Percentiles rank a stretch among this genome's conserved stretches.
Conservation (phyloP, 2,797 vertebrate species). For the Nyctalus aviator region DNA sequence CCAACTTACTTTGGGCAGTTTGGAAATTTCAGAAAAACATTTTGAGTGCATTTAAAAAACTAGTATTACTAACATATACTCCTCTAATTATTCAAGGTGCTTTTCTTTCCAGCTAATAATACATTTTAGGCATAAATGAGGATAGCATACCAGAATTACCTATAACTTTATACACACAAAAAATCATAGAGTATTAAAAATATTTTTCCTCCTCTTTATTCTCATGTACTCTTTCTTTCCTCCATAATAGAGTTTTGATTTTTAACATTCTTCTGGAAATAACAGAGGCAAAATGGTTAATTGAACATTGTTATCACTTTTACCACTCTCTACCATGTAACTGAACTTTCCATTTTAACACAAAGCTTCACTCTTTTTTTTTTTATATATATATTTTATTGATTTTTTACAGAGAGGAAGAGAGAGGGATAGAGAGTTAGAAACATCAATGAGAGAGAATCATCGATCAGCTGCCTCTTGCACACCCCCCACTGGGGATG, state of each 20-base stretch:
- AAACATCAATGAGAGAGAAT: too few species aligned
- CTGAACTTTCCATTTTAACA: neutral
- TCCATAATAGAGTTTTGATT: neutral
- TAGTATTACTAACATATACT: neutral
- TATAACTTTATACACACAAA: neutral
- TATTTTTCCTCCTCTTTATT: neutral
- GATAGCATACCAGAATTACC: neutral
- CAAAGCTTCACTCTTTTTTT: neutral
- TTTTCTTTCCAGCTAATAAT: neutral
- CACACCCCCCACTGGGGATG: too few species aligned
- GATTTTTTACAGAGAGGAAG: too few species aligned
- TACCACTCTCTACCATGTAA: accelerated
- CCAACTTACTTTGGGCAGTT: neutral
- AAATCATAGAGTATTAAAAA: neutral
- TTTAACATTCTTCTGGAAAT: neutral
- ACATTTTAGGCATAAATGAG: neutral
- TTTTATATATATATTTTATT: too few species aligned
- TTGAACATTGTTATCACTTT: neutral
- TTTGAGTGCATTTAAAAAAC: neutral
- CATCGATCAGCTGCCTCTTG: too few species aligned
- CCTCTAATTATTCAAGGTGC: neutral
- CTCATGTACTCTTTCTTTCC: too few species aligned
- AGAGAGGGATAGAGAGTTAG: too few species aligned
- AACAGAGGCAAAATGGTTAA: neutral
- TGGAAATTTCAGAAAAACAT: neutral